phyloP scores from a whole-genome alignment of 2,113 vertebrate species.

The Fregetta grallaria region DNA sequence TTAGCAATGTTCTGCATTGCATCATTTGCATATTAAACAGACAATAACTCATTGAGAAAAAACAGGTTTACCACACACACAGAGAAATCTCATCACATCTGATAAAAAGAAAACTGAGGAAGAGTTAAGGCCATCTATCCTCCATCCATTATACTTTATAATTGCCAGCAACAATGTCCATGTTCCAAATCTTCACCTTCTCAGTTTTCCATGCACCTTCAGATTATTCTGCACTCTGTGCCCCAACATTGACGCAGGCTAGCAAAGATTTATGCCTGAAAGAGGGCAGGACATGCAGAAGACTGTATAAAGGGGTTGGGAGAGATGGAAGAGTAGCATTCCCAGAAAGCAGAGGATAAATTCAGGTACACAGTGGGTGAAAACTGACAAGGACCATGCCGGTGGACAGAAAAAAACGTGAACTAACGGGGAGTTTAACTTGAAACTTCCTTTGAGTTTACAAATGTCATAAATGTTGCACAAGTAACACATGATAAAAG shows the following conservation, averaged over 20 bases:
- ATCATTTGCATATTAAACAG: slow-evolving; percentile 43
- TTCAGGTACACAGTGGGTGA: background rate
- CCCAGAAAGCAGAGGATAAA: background rate
- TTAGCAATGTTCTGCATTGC: background rate
- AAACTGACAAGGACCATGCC: background rate
- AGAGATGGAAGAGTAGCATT: background rate
- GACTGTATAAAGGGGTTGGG: background rate
- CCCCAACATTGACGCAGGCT: background rate
- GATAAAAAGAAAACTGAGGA: background rate
- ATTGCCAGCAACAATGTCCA: background rate
- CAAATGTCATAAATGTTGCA: background rate
- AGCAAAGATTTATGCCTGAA: background rate
- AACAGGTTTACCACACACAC: slow-evolving; percentile 6
- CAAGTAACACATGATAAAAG: background rate
- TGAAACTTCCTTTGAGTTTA: background rate
- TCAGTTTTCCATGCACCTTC: background rate
- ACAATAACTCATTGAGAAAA: slow-evolving; percentile 20
- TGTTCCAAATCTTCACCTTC: background rate
- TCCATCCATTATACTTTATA: background rate
- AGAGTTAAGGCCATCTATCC: background rate
- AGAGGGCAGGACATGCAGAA: background rate
- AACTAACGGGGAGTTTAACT: background rate
- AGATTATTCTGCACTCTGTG: background rate
- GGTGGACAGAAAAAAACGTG: background rate
- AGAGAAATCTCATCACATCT: background rate